Evolutionary conservation across 2,113 vertebrate genomes (phyloP).

Genomic region (Spea bombifrons): DNA sequence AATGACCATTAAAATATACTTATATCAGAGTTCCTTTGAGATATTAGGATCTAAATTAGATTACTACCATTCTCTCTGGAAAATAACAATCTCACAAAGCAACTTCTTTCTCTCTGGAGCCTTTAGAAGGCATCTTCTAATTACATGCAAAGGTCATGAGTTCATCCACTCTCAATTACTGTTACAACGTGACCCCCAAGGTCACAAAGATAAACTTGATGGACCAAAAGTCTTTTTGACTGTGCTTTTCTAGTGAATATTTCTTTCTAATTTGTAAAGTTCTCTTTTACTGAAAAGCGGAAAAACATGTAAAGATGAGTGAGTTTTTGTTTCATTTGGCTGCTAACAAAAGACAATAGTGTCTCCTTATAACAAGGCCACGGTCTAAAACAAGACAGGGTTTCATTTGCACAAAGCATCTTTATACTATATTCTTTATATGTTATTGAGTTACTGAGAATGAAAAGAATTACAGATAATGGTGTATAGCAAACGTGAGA

Average conservation of each 20-base stretch:
- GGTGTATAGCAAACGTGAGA: not conserved
- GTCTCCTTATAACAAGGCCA: constrained; percentile 32
- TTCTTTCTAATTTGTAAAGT: constrained; percentile 17
- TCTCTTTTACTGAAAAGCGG: constrained; percentile 15
- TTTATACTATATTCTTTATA: constrained; percentile 2
- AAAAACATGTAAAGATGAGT: constrained; percentile 7
- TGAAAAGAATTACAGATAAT: constrained; percentile 10
- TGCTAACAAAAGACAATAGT: constrained; percentile 20
- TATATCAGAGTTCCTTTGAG: constrained; percentile 11
- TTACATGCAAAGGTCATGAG: constrained; percentile 29
- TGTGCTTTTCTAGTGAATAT: constrained; percentile 1
- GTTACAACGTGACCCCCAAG: constrained; percentile 24
- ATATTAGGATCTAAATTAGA: constrained; percentile 23
- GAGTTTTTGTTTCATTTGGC: constrained; percentile 25
- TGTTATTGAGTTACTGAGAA: constrained; percentile 21
- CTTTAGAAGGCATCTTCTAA: constrained; percentile 11
- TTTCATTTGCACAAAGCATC: constrained; percentile 18
- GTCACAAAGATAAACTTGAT: constrained; percentile 22
- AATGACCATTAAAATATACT: constrained; percentile 12
- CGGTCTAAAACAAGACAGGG: constrained; percentile 13
- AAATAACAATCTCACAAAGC: constrained; percentile 18
- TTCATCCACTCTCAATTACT: constrained; percentile 30
- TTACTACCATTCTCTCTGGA: constrained; percentile 17
- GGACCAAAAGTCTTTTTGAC: constrained; percentile 13
- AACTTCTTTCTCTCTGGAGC: not conserved